These are phyloP conservation scores for Drosophila paulistorum DNA, from an alignment of 1,140 invertebrate species.

Conservation along the genomic window DNA sequence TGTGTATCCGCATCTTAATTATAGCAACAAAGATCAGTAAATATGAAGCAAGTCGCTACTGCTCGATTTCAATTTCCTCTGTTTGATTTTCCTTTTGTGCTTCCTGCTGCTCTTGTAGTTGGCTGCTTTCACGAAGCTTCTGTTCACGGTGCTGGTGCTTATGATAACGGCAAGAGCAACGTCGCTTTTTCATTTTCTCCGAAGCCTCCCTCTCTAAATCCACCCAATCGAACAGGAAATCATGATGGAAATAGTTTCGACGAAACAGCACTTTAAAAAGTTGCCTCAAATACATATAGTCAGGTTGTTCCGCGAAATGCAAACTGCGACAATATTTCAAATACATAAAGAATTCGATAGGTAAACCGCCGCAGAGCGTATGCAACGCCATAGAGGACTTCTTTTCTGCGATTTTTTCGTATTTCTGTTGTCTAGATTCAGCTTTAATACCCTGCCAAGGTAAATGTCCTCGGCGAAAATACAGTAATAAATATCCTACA, in stretches of 20 bases:
- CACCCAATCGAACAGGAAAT: conserved; percentile 59
- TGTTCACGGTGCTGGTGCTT: not conserved
- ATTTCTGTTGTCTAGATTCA: conserved; percentile 95
- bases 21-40: conserved; percentile 33
- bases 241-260: conserved; percentile 24
- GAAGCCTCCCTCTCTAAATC: conserved; percentile 22
- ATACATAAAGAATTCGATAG: conserved; percentile 97
- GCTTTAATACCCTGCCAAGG: conserved; percentile 96
- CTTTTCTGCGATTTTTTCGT: conserved; percentile 96
- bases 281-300: conserved; percentile 92
- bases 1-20: conserved; percentile 34
- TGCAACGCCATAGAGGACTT: conserved; percentile 95
- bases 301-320: conserved; percentile 95
- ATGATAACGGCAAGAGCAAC: conserved; percentile 4
- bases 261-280: conserved; percentile 50
- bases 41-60: not conserved
- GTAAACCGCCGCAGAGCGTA: conserved; percentile 94
- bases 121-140: not conserved
- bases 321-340: conserved; percentile 96
- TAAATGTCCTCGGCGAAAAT: conserved; percentile 93
- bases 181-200: not conserved
- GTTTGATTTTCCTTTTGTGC: not conserved
- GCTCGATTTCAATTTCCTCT: not conserved
- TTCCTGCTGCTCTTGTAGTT: not conserved
- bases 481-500: conserved; percentile 96